Base-by-base conservation (phyloP, 2,113 vertebrate genomes). In the Sisor rabdophorus region DNA sequence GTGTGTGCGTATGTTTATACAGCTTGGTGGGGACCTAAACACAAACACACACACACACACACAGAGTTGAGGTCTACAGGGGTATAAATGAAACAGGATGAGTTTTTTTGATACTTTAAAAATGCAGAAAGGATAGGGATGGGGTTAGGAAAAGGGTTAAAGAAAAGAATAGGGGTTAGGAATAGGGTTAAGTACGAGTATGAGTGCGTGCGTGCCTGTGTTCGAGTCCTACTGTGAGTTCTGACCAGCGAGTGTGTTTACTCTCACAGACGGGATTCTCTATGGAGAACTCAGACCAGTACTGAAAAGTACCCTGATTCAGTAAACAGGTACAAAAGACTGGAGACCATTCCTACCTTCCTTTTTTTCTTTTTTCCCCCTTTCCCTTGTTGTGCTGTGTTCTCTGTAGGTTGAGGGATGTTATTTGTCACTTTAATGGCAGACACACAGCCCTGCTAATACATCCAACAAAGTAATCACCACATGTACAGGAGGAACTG, bases 201-300 rank as follows among this genome's bases (percentile, higher is more conserved):
- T n/a, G n/a, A n/a, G n/a, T n/a, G n/a, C n/a, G n/a, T n/a, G n/a
- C n/a, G n/a, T n/a, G n/a, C n/a, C n/a, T 0, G 69, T 40, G 30
- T 52, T 15, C 17, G 26, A 72, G 19, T 67, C n/a, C 24, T 47
- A 76, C 59, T 28, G 11, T 56, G 40, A 44, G 40, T 44, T 65
- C 65, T 74, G 86, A 81, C 90, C 90, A 93, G 93, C 83, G 87
- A 85, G 89, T 94, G 85, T 92, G 89, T 94, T 91, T 92, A 91
- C 92, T 91, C 91, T 92, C 93, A 47, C 94, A 95, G 94, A 95
- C 91, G 93, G 90, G 94, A 95, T 89, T 92, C 92, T 92, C 91
- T 93, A 7, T 95, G 95, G 94, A 95, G 93, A 94, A 95, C 91
- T 92, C 92, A 93, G 86, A 92, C 92, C 91, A 91, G 87, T 92